Conservation (phyloP, 1,140 invertebrate genomes). For the Oscheius sp. region DNA sequence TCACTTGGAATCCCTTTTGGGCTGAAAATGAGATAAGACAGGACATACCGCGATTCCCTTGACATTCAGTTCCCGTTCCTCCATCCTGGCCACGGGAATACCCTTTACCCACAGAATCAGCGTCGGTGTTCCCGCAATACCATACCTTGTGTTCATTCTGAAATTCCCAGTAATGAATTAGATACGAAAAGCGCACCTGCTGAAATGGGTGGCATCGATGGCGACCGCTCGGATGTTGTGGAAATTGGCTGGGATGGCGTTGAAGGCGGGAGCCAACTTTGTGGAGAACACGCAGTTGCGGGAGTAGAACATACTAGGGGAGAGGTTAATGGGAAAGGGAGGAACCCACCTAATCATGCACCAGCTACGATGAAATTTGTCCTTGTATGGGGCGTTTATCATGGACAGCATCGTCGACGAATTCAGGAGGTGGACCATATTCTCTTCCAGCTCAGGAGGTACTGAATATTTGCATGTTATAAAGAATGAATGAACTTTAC, state of each 20-base stretch:
- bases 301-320: conserved; percentile 2
- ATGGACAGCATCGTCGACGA: not conserved
- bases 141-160: conserved; percentile 15
- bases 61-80: not conserved
- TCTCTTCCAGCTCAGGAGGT: not conserved
- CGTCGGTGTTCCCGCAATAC: conserved; percentile 11
- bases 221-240: conserved; percentile 9
- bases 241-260: not conserved
- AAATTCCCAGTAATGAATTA: not conserved
- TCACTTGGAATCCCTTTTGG: too few relatives aligned
- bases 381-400: not conserved
- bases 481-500: too few relatives aligned
- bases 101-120: conserved; percentile 21
- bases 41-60: not conserved
- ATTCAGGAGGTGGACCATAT: not conserved
- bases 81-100: conserved; percentile 2
- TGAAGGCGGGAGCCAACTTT: conserved; percentile 10
- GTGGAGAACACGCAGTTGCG: conserved; percentile 14
- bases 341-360: conserved; percentile 19
- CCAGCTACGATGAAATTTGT: conserved; percentile 12
- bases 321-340: not conserved
- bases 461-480: not conserved
- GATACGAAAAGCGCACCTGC: not conserved
- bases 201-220: conserved; percentile 19
- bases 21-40: not conserved